Conservation (phyloP, 1,140 invertebrate genomes). For the Atta colombica region DNA sequence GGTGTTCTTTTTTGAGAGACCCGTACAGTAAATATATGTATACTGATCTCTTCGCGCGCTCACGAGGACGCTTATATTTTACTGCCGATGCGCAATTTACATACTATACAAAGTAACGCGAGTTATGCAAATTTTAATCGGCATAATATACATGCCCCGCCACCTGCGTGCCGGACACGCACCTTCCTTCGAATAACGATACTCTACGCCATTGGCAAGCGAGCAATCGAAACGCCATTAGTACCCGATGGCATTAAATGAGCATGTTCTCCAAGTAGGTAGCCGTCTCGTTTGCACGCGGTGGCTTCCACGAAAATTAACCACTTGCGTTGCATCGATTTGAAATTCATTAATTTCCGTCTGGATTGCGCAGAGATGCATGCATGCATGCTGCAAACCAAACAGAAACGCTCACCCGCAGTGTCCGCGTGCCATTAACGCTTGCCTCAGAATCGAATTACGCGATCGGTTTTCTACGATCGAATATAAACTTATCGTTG, state of each 20-base stretch:
- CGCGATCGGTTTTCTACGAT: constrained; percentile 40
- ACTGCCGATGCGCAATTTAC: constrained; percentile 54
- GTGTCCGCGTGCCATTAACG: constrained; percentile 68
- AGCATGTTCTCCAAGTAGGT: constrained; percentile 71
- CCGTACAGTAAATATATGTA: constrained; percentile 42
- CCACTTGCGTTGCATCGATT: constrained; percentile 70
- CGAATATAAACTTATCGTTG: constrained; percentile 3
- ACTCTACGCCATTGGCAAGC: constrained; percentile 63
- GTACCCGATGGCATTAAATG: constrained; percentile 73
- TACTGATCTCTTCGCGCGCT: constrained; percentile 10
- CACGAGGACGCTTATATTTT: constrained; percentile 47
- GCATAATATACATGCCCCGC: constrained; percentile 53
- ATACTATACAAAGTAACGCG: constrained; percentile 57
- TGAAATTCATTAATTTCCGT: constrained; percentile 72
- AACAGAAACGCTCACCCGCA: constrained; percentile 66
- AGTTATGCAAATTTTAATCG: constrained; percentile 64
- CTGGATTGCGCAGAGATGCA: constrained; percentile 26
- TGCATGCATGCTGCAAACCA: constrained; percentile 42
- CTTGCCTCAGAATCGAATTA: constrained; percentile 70
- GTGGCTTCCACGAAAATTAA: constrained; percentile 73
- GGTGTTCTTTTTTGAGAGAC: constrained; percentile 24
- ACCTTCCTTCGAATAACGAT: not conserved
- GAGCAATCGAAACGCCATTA: constrained; percentile 75
- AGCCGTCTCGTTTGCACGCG: constrained; percentile 64
- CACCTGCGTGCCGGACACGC: constrained; percentile 31